Percentiles rank a stretch among this genome's conserved stretches.
These are phyloP conservation scores for Actinostola sp. DNA, from an alignment of 92 coral and sea anemone genomes.

Conservation along the genomic window DNA sequence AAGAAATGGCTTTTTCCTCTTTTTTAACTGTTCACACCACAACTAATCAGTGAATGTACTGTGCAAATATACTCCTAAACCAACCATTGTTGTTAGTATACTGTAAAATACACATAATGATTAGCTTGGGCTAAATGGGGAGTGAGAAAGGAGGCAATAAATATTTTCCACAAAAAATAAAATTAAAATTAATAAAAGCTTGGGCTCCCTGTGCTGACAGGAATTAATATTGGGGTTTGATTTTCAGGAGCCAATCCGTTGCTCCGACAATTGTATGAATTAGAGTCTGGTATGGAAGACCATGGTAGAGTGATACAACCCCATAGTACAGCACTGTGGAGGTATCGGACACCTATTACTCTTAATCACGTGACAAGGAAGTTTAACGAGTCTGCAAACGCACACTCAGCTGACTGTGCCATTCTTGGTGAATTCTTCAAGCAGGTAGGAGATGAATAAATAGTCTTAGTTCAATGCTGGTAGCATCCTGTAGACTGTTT, in stretches of 20 bases:
- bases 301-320: conserved; percentile 16
- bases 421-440: conserved; percentile 60
- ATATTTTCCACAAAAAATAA: no score
- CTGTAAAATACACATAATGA: no score
- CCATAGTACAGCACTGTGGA: conserved; percentile 59
- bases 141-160: no score
- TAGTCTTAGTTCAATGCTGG: no score
- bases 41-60: no score
- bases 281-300: conserved; percentile 58
- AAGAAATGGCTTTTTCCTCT: not conserved
- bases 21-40: not conserved
- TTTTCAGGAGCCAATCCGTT: conserved; percentile 64
- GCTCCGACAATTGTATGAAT: conserved; percentile 61
- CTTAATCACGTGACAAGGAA: conserved; percentile 57
- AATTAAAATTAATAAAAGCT: not conserved
- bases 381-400: conserved; percentile 47
- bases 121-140: no score
- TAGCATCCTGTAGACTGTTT: no score
- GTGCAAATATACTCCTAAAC: no score
- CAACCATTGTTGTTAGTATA: no score
- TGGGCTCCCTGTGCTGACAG: no score
- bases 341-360: conserved; percentile 67
- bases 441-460: conserved; percentile 31
- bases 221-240: no score
- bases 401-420: conserved; percentile 26